Conservation (phyloP, 2,797 vertebrate genomes). For the Varecia variegata region DNA sequence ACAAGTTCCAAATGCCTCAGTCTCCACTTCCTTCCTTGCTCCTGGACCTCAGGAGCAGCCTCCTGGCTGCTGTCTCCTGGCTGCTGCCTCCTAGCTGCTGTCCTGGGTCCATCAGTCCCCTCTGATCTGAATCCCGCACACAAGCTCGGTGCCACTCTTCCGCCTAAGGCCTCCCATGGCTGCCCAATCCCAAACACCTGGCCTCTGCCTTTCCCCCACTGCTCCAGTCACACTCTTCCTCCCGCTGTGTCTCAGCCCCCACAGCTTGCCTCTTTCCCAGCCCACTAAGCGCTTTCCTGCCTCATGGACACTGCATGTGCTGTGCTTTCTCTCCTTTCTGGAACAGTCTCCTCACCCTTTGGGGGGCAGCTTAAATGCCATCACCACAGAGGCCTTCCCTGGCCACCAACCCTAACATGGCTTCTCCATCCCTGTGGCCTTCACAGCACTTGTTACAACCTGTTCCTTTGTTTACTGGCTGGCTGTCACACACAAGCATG, state of each 20-base stretch:
- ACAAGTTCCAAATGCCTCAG: not conserved
- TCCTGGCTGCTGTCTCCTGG: not conserved
- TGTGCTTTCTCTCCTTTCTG: not conserved
- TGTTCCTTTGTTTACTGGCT: not conserved
- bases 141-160: not conserved
- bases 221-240: not conserved
- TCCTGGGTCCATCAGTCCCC: not conserved
- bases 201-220: not conserved
- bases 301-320: fast-evolving
- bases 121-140: not conserved
- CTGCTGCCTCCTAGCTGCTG: not conserved
- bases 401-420: not conserved
- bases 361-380: not conserved
- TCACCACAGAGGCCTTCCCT: not conserved
- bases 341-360: not conserved
- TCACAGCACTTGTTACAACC: not conserved
- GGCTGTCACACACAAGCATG: not conserved
- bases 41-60: not conserved
- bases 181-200: not conserved
- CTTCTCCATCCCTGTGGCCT: not conserved
- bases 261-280: not conserved
- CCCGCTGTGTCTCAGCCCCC: not conserved
- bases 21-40: not conserved
- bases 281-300: not conserved
- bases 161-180: not conserved